Evolutionary conservation across 64 coral and sea anemone genomes (phyloP), one percentile per base, ranked within the genome.

Genomic region (Acropora tenuis): DNA sequence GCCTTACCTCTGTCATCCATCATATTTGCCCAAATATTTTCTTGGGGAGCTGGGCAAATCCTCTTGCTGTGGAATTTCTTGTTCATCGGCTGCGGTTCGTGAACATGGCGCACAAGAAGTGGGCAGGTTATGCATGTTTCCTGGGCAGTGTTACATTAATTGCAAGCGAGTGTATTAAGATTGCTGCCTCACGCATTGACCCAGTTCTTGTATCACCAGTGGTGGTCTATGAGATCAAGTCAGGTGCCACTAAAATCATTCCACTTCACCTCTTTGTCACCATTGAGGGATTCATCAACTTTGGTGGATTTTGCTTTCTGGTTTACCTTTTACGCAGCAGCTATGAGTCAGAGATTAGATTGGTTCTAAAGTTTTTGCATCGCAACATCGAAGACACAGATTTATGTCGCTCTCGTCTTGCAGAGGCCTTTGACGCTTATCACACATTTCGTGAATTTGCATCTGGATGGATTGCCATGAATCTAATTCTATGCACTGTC

Each of bases 381-480:
- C 5, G 90, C 8, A 94, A 97, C 52, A 94, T 97, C 13, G 69
- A 88, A 50, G 61, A 94, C 41, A 73, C 91, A 87, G 95, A 97
- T 71, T 11, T 97, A 50, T 97, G 95, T 69, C 77, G 95, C 63
- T 92, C 95, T 82, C 73, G 95, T 47, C 86, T 97, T 58, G 95
- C 92, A 18, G 92, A 94, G 74, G 78, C 92, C 59, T 97, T 97
- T 79, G 95, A 97, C 58, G 88, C 95, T 8, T 94, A 88, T 73
- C 95, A 97, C 20, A 89, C 76, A n/a, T 97, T 97, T 66, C 92
- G 92, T 76, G 95, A 97, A 72, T 97, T 97, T 94, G 69, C 95
- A 0, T 97, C 95, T 41, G 95, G 95, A 3, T 97, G 91, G 91
- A 94, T 97, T 79, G 88, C 95, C 2, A 68, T 97, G 88, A 84